Evolutionary conservation across 1,140 invertebrate species (phyloP), one percentile per base, ranked within the genome.

Genomic region (Megalopta genalis): DNA sequence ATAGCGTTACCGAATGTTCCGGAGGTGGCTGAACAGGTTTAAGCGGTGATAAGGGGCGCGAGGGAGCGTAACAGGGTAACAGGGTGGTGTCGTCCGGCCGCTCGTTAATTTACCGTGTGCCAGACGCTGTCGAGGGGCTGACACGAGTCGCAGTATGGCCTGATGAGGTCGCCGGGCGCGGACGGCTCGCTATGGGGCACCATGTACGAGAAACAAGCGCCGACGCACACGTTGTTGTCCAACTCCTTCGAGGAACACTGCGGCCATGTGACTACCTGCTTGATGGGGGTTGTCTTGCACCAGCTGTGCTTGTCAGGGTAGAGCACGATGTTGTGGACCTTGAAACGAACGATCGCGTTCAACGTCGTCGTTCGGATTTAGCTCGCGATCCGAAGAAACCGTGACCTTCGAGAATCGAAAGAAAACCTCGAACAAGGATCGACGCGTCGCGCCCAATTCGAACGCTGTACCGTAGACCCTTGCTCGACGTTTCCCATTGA

Each of bases 241-340:
- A 96, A 93, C 85, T 95, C 95, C 81, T 94, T 92, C 0, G 95
- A 93, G 39, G 94, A 93, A 83, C 95, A 95, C 52, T 94, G 94
- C 5, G 94, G 93, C 86, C 94, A 94, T 21, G 94, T 93, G 27
- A 96, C 94, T 8, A 95, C 94, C 89, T 96, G 95, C 83, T 95
- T 94, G 72, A 96, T 95, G 7, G 94, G 93, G 21, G 95, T 95
- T 9, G 94, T 95, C 85, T 95, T 94, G 87, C 95, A 95, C 95
- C 95, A 95, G n/a, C 95, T 95, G 83, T 95, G 94, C 83, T 95
- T 95, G 85, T 95, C 94, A 4, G 95, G 95, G 84, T 95, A 95
- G 16, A 95, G 88, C 6, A 95, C 94, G 74, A 95, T 95, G 83
- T 95, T 95, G 91, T 95, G 95, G 3, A 96, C 95, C 95, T 95